Evolutionary conservation across 2,888 invertebrate genomes (phyloP).

Genomic region (Nomada ferruginata): DNA sequence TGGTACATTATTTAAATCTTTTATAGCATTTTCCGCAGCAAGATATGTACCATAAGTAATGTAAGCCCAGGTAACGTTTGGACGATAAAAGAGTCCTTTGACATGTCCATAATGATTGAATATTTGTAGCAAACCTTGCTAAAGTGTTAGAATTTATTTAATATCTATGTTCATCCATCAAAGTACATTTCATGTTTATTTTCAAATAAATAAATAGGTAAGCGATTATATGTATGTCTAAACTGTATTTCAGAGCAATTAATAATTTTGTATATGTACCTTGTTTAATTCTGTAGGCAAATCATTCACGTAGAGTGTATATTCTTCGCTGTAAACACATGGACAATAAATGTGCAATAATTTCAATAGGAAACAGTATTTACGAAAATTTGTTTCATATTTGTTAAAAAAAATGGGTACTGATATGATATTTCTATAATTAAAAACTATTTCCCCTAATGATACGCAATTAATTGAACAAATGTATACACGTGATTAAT

Average conservation of each 20-base stretch:
- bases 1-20: slow-evolving; percentile 68
- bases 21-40: slow-evolving; percentile 78
- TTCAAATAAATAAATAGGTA: not conserved
- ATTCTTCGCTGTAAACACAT: slow-evolving; percentile 49
- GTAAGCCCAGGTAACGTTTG: slow-evolving; percentile 70
- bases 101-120: slow-evolving; percentile 72
- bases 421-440: too few species aligned
- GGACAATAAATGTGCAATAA: not conserved
- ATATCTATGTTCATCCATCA: not conserved
- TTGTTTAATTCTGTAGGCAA: slow-evolving; percentile 74
- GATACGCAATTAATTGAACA: not conserved
- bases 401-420: too few species aligned
- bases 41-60: slow-evolving; percentile 71
- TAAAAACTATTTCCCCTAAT: too few species aligned
- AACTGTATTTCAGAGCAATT: slow-evolving; percentile 1
- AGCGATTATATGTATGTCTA: not conserved
- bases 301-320: slow-evolving; percentile 70
- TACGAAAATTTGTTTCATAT: too few species aligned
- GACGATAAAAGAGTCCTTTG: slow-evolving; percentile 56
- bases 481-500: not conserved
- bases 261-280: slow-evolving; percentile 62
- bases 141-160: slow-evolving; percentile 19
- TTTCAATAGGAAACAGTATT: not conserved
- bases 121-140: slow-evolving; percentile 72
- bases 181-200: not conserved